Evolutionary conservation across 2,113 vertebrate species (phyloP).

Genomic region (Pollimyrus isidori): DNA sequence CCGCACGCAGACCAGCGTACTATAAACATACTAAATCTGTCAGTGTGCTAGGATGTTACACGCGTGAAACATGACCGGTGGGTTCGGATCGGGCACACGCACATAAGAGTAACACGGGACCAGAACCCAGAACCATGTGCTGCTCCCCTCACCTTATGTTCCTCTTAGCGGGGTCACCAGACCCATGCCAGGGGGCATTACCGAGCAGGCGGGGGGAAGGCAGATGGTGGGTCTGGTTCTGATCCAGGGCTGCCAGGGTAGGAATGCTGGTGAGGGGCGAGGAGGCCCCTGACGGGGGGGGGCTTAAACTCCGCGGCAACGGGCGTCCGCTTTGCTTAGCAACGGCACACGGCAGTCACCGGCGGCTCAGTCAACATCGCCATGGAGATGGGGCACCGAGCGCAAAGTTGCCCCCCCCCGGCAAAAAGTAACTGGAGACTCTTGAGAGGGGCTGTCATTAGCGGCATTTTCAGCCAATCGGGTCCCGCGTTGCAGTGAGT

Average conservation of each 20-base stretch:
- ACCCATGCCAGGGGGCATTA: neutral
- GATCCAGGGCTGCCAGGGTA: neutral
- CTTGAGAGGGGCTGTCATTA: neutral
- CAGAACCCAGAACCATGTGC: neutral
- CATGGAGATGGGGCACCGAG: conserved; percentile 39
- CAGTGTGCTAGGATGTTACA: neutral
- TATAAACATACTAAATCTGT: neutral
- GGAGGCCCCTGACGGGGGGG: no score
- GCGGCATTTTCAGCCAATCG: neutral
- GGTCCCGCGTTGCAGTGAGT: neutral
- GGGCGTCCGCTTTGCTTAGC: conserved; percentile 32
- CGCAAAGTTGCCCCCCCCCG: conserved; percentile 29
- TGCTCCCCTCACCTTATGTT: neutral
- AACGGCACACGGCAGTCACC: conserved; percentile 27
- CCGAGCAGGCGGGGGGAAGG: neutral
- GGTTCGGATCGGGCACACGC: neutral
- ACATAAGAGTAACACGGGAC: neutral
- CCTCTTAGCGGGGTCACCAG: neutral
- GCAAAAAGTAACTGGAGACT: conserved; percentile 25
- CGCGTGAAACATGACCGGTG: neutral
- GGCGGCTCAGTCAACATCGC: conserved; percentile 39
- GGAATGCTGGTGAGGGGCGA: no score
- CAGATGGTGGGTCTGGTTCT: neutral
- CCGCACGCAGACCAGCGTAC: neutral
- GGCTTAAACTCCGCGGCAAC: neutral